Conservation (phyloP, 2,113 vertebrate species). For the Thalassoma bifasciatum region DNA sequence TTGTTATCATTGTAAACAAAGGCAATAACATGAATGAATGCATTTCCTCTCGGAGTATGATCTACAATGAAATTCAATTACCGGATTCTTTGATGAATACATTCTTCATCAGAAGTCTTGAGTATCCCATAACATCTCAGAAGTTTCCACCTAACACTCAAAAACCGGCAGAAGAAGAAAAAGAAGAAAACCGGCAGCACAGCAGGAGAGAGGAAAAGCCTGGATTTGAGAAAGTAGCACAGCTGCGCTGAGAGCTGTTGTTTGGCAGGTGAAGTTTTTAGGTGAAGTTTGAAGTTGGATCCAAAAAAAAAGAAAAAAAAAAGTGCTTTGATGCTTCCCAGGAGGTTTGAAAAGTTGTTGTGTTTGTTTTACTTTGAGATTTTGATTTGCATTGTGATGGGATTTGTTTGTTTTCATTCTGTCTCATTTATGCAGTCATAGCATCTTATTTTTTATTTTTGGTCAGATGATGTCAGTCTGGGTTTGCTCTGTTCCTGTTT, state of each 20-base stretch:
- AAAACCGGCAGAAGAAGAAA: background rate
- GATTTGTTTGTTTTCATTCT: background rate
- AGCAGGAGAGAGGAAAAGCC: background rate
- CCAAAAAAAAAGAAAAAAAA: slow-evolving; percentile 23
- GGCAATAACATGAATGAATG: too few species aligned
- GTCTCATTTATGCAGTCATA: background rate
- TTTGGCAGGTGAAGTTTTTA: slow-evolving; percentile 32
- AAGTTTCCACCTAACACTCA: background rate
- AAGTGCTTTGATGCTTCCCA: slow-evolving; percentile 1
- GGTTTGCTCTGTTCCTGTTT: background rate
- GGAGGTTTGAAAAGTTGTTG: background rate
- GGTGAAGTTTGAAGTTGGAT: slow-evolving; percentile 36
- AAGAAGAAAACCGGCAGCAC: background rate
- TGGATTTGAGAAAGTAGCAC: slow-evolving; percentile 23
- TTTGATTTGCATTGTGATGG: background rate
- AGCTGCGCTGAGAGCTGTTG: slow-evolving; percentile 32
- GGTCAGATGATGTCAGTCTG: background rate
- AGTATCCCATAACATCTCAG: background rate
- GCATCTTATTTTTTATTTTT: too few species aligned
- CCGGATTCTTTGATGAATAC: too few species aligned
- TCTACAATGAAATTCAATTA: too few species aligned
- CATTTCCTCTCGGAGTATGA: too few species aligned
- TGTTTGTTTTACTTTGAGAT: slow-evolving; percentile 6
- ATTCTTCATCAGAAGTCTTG: background rate
- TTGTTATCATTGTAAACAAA: too few species aligned